These are phyloP conservation scores for Halcyon smyrnensis DNA, from an alignment of 2,797 vertebrate species.

Conservation along the genomic window DNA sequence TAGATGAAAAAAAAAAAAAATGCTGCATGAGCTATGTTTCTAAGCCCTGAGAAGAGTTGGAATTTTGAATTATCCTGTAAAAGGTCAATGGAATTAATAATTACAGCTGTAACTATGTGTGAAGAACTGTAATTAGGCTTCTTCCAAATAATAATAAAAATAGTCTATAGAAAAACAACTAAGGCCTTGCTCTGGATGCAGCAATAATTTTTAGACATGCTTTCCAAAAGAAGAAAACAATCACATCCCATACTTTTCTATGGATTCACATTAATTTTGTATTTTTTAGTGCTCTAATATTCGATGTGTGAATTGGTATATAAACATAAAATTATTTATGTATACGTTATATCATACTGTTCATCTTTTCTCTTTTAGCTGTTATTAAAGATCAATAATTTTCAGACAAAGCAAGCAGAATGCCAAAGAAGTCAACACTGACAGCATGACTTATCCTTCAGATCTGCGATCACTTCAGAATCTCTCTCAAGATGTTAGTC, in stretches of 20 bases:
- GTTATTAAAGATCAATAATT: not conserved
- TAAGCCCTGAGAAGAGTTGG: slow-evolving; percentile 21
- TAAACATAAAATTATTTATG: not conserved
- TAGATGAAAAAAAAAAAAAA: not conserved
- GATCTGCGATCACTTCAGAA: not conserved
- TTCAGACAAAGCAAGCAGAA: not conserved
- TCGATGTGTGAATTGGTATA: not conserved
- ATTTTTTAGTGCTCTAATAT: not conserved
- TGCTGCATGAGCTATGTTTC: not conserved
- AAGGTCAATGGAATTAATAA: slow-evolving; percentile 67
- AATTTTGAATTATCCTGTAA: slow-evolving; percentile 60
- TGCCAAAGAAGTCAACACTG: not conserved
- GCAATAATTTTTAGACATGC: not conserved
- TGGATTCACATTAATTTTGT: not conserved
- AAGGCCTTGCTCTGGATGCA: not conserved
- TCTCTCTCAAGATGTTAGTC: not conserved
- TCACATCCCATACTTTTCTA: not conserved
- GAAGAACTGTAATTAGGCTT: slow-evolving; percentile 45
- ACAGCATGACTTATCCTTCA: not conserved
- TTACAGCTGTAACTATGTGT: slow-evolving; percentile 34
- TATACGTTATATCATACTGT: not conserved
- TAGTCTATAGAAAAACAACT: not conserved
- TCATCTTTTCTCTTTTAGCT: not conserved
- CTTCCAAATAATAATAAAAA: slow-evolving; percentile 58
- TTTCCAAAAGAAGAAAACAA: not conserved